Percentiles rank a stretch among this genome's conserved stretches.
Conservation (phyloP, 2,797 vertebrate genomes). For the Microchirus variegatus region DNA sequence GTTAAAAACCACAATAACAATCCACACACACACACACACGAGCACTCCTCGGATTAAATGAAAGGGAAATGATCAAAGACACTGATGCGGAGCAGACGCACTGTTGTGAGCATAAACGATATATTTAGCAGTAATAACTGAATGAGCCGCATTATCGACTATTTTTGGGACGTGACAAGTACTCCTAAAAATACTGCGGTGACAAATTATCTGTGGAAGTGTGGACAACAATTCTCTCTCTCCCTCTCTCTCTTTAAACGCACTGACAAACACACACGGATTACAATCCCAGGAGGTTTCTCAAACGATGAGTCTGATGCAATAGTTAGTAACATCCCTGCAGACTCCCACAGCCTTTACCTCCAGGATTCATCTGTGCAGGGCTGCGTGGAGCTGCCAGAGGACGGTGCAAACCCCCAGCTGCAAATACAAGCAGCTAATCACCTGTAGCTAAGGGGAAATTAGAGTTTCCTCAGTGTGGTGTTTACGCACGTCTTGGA, state of each 20-base stretch:
- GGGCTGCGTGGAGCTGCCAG: constrained; percentile 22
- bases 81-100: constrained; percentile 26
- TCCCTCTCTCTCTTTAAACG: constrained; percentile 15
- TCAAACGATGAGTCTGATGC: constrained; percentile 76
- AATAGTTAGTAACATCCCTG: constrained; percentile 78
- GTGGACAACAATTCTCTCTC: constrained; percentile 53
- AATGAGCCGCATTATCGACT: constrained; percentile 67
- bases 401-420: constrained; percentile 33
- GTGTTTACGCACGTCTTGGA: constrained; percentile 4
- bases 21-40: neutral
- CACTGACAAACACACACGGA: constrained; percentile 10
- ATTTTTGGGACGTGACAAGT: constrained; percentile 67
- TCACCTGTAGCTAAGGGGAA: constrained; percentile 38
- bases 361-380: constrained; percentile 52
- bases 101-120: constrained; percentile 48
- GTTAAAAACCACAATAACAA: neutral
- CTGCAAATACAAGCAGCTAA: constrained; percentile 37
- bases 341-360: constrained; percentile 54
- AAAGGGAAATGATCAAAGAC: neutral
- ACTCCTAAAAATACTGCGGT: constrained; percentile 70
- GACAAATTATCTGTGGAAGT: constrained; percentile 53
- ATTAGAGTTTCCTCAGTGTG: constrained; percentile 9
- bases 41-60: neutral
- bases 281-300: constrained; percentile 49
- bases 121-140: constrained; percentile 71